Conservation (phyloP, 2,888 invertebrate genomes). For the Chloroclysta siterata region DNA sequence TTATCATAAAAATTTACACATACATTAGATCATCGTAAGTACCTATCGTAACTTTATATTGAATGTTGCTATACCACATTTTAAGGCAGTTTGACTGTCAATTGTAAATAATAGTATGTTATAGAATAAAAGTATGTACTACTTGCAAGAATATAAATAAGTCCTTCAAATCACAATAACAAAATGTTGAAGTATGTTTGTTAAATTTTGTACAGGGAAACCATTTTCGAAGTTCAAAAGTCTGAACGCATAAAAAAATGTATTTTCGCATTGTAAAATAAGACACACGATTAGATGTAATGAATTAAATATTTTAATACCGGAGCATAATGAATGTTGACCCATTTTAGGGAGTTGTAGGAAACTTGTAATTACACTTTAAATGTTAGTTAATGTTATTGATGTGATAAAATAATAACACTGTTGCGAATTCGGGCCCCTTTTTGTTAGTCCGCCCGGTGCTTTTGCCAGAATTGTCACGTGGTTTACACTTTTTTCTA, state of each 20-base stretch:
- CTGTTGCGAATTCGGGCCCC: conserved; percentile 67
- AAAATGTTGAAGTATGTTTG: conserved; percentile 78
- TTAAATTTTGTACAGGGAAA: conserved; percentile 83
- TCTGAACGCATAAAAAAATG: conserved; percentile 76
- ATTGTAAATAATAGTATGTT: conserved; percentile 47
- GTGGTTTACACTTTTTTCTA: conserved; percentile 34
- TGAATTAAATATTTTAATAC: conserved; percentile 82
- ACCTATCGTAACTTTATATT: conserved; percentile 38
- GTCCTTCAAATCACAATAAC: conserved; percentile 83
- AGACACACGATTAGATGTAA: conserved; percentile 78
- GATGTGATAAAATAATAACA: conserved; percentile 70
- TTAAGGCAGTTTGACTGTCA: conserved; percentile 49
- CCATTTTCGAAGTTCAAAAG: conserved; percentile 80
- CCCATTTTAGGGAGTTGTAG: conserved; percentile 69
- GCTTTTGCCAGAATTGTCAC: conserved; percentile 40
- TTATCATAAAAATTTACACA: conserved; percentile 42
- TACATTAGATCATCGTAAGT: conserved; percentile 41
- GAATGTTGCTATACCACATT: conserved; percentile 49
- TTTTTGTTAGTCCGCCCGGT: conserved; percentile 46
- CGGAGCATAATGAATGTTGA: conserved; percentile 75
- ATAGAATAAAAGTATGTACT: conserved; percentile 41
- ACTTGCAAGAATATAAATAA: conserved; percentile 41
- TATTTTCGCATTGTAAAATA: conserved; percentile 83
- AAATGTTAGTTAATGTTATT: conserved; percentile 75
- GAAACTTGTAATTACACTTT: conserved; percentile 68